Percentiles rank a stretch among this genome's conserved stretches.
Evolutionary conservation across 2,888 invertebrate genomes (phyloP).

Genomic region (Eristalinus aeneus): DNA sequence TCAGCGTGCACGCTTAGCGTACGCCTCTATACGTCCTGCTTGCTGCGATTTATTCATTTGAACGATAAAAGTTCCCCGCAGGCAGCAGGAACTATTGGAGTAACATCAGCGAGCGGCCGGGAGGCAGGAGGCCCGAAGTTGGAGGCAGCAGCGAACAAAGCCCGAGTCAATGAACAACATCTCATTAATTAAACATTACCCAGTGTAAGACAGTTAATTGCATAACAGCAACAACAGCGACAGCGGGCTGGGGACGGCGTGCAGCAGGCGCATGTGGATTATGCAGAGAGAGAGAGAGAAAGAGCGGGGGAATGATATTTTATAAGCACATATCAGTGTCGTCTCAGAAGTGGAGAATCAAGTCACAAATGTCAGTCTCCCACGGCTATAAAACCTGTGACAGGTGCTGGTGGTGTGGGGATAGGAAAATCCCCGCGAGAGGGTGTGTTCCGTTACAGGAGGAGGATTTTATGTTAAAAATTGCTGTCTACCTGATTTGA

Average conservation of each 20-base stretch:
- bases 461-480: background rate
- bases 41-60: background rate
- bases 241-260: background rate
- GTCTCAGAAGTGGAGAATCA: slow-evolving; percentile 15
- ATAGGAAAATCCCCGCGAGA: background rate
- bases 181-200: slow-evolving; percentile 65
- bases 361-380: slow-evolving; percentile 57
- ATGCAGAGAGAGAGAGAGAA: background rate
- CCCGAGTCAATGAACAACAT: slow-evolving; percentile 63
- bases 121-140: background rate
- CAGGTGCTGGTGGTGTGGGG: background rate
- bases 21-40: slow-evolving; percentile 11
- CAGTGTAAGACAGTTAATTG: slow-evolving; percentile 57
- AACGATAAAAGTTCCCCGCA: background rate
- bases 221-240: slow-evolving; percentile 38
- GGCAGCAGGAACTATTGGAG: background rate
- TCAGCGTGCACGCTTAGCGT: slow-evolving; percentile 23
- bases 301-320: slow-evolving; percentile 1
- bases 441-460: background rate
- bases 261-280: slow-evolving; percentile 11
- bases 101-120: background rate
- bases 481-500: background rate
- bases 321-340: slow-evolving; percentile 11
- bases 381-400: slow-evolving; percentile 15
- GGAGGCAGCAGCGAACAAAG: slow-evolving; percentile 29